Evolutionary conservation across 2,888 invertebrate genomes (phyloP).

Genomic region (Julus scandinavius): DNA sequence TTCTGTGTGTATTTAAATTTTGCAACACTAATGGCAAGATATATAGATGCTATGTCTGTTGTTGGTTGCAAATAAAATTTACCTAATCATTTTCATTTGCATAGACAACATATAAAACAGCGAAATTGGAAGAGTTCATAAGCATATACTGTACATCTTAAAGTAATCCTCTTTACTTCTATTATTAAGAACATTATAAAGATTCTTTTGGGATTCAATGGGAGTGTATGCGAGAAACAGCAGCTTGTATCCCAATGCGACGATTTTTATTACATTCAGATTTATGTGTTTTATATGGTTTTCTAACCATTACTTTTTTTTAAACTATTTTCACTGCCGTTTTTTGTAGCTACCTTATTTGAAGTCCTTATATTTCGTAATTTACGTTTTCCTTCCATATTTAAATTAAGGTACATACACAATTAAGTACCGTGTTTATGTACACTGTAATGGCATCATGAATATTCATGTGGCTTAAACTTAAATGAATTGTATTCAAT

Average conservation of each 20-base stretch:
- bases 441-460: neutral
- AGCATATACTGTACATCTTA: neutral
- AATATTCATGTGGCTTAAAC: neutral
- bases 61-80: neutral
- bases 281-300: neutral
- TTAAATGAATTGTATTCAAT: neutral
- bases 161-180: slow-evolving; percentile 11
- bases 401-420: neutral
- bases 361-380: neutral
- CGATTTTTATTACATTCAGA: neutral
- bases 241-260: neutral
- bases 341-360: neutral
- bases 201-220: neutral
- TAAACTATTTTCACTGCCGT: neutral
- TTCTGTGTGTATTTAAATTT: neutral
- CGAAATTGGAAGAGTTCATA: neutral
- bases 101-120: neutral
- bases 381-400: neutral
- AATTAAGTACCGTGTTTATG: neutral
- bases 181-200: neutral
- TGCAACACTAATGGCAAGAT: neutral
- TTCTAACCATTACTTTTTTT: neutral
- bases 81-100: neutral
- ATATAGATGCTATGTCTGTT: neutral
- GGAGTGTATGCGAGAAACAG: neutral